These are phyloP conservation scores for Anagrus nilaparvatae DNA, from an alignment of 1,140 invertebrate genomes.

Conservation along the genomic window DNA sequence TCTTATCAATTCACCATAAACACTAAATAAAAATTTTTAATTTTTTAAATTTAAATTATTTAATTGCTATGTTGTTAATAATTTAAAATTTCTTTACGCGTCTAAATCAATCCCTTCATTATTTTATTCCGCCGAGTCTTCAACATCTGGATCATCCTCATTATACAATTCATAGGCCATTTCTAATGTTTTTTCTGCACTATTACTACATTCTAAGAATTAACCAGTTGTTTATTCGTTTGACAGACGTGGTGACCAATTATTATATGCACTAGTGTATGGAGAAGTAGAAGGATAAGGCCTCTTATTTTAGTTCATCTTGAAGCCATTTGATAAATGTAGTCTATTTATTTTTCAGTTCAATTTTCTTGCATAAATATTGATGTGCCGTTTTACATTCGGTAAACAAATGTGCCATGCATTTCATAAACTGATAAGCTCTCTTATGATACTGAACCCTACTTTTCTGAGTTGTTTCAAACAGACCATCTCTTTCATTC, in stretches of 20 bases:
- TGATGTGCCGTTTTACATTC: slow-evolving; percentile 65
- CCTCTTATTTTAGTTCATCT: slow-evolving; percentile 77
- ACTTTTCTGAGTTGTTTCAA: slow-evolving; percentile 84
- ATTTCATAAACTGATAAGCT: slow-evolving; percentile 94
- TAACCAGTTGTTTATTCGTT: slow-evolving; percentile 93
- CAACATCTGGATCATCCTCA: slow-evolving; percentile 55
- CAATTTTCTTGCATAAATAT: slow-evolving; percentile 63
- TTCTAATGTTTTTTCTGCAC: too few species aligned
- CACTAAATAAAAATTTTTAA: too few species aligned
- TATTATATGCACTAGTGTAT: slow-evolving; percentile 70
- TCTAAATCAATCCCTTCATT: slow-evolving; percentile 19
- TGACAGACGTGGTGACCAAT: slow-evolving; percentile 87
- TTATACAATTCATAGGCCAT: slow-evolving; percentile 72
- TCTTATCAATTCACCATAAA: too few species aligned
- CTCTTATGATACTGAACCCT: slow-evolving; percentile 93
- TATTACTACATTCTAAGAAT: slow-evolving; percentile 86
- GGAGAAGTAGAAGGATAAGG: slow-evolving; percentile 46
- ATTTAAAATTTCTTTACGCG: too few species aligned
- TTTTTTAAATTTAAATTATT: too few species aligned
- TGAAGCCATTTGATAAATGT: slow-evolving; percentile 86
- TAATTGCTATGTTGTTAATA: too few species aligned
- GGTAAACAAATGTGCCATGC: slow-evolving; percentile 80
- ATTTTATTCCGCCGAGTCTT: slow-evolving; percentile 27
- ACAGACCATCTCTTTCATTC: slow-evolving; percentile 83
- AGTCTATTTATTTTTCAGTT: slow-evolving; percentile 76